Evolutionary conservation across 30 jellyfish, hydroid and myxozoan species (phyloP).

Genomic region (Hydra vulgaris): DNA sequence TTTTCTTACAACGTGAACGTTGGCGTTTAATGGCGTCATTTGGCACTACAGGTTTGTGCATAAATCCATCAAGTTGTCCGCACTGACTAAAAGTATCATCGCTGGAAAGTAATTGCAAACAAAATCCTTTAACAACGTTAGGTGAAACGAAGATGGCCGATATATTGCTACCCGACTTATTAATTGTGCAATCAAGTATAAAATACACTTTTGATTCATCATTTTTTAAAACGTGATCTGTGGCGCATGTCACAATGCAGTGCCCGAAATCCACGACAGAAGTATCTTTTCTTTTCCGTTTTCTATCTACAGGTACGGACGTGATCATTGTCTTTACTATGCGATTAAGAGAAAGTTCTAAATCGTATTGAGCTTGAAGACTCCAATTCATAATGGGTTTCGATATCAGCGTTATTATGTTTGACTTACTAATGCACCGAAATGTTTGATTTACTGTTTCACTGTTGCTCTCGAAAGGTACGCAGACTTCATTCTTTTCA

Average conservation of each 20-base stretch:
- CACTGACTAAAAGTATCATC: slow-evolving; percentile 10
- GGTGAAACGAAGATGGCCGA: not conserved
- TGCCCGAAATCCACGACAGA: slow-evolving; percentile 13
- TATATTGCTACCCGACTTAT: not conserved
- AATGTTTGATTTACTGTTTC: too few relatives aligned
- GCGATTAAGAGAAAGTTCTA: slow-evolving; percentile 43
- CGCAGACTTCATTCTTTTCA: slow-evolving; percentile 11
- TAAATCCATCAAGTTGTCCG: slow-evolving; percentile 17
- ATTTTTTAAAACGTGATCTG: not conserved
- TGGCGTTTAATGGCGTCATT: slow-evolving; percentile 2
- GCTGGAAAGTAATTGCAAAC: slow-evolving; percentile 6
- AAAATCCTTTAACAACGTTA: not conserved
- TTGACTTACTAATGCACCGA: slow-evolving; percentile 22
- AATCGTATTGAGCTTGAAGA: slow-evolving; percentile 6
- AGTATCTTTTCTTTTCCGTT: slow-evolving; percentile 2
- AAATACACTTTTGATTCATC: not conserved
- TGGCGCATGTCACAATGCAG: slow-evolving; percentile 15
- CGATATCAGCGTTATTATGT: slow-evolving; percentile 19
- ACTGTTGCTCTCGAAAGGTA: slow-evolving; percentile 16
- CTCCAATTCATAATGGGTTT: slow-evolving; percentile 18
- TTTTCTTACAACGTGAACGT: slow-evolving; percentile 28
- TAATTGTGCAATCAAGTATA: slow-evolving; percentile 12
- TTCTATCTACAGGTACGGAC: not conserved
- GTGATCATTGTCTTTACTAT: slow-evolving; percentile 18
- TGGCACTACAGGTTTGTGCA: slow-evolving; percentile 7